Evolutionary conservation across 2,888 invertebrate genomes (phyloP), one percentile per base, ranked within the genome.

Genomic region (Geotrupes spiniger): DNA sequence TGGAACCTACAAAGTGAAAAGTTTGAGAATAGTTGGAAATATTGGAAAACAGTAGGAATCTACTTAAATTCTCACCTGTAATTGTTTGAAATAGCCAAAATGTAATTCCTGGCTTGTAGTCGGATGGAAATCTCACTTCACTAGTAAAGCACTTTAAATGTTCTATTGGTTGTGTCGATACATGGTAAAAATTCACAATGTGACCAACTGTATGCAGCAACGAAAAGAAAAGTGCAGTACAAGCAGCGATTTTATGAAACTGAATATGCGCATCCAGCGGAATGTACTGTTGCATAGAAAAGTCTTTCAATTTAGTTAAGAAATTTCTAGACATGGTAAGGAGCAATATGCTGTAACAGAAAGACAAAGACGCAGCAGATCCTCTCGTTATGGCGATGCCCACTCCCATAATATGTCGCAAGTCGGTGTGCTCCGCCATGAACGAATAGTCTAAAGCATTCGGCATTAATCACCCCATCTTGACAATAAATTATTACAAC

Each of bases 51-150:
- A 11, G 15, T 36, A n/a, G n/a, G n/a, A n/a, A n/a, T n/a, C n/a
- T n/a, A n/a, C n/a, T n/a, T 26, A 6, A 21, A 26, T 12, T 56
- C 60, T 65, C 74, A 88, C 93, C 94, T 56, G 95, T 95, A 4
- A 96, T 82, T 2, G 96, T 96, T 73, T 91, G 89, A 72, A 95
- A 96, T 17, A 96, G 82, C 96, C 96, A 97, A 70, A 92, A 96
- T 0, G 89, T 87, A 54, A 96, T 93, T 6, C 93, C 93, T 0
- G 95, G 94, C 63, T 91, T 86, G 64, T 92, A 92, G 72, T 96
- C 96, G 0, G 94, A 94, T 0, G 92, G 87, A 66, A 97, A 96
- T 61, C 92, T 88, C 5, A 97, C 87, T 73, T 97, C 96, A 57
- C 90, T 88, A 1, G 96, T 96, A 4, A 97, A 78, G 66, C 96